Evolutionary conservation across 53 echinoderm and acorn worm genomes (phyloP), one percentile per base, ranked within the genome.

Genomic region (Temnopleurus reevesii): DNA sequence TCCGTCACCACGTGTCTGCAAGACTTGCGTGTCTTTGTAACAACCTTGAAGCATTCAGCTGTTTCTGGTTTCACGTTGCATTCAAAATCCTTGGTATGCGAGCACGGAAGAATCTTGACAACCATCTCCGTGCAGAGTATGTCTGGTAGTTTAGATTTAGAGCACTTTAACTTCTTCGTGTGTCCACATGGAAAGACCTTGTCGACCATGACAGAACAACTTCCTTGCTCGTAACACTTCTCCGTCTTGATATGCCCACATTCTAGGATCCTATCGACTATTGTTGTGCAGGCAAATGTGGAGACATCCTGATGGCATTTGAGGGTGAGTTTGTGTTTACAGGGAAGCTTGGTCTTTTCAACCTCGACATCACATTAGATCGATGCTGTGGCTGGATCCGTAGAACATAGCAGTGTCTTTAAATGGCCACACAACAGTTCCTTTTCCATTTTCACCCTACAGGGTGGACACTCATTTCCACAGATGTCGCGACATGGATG

Each of bases 361-460:
- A 71, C 71, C 31, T 15, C 18, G 30, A 53, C 17, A 60, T 56
- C 91, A 92, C 30, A 34, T 77, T 47, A 92, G 38, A 91, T 90
- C 8, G 21, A 21, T 25, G 58, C 23, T 7, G 12, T 5, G 3
- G 8, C 58, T 4, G 81, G 61, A 79, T 94, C 81, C 21, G 26
- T 29, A 27, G 29, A 34, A 60, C 94, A 94, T 63, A 76, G 82
- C 54, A 76, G 83, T 13, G 38, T 46, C 28, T 46, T 63, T 4
- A 13, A 26, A 60, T 96, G 94, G 54, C 89, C 86, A 65, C 96
- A 94, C 21, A 94, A 53, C 59, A 96, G 84, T 56, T 51, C 23
- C 83, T 90, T 90, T n/a, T 46, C 59, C 23, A 86, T 46, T 31
- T 34, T 64, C 51, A 29, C 84, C 4, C 0, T 17, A 33, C 93